phyloP scores from a whole-genome alignment of 2,113 vertebrate genomes.

The Anolis sagrei region DNA sequence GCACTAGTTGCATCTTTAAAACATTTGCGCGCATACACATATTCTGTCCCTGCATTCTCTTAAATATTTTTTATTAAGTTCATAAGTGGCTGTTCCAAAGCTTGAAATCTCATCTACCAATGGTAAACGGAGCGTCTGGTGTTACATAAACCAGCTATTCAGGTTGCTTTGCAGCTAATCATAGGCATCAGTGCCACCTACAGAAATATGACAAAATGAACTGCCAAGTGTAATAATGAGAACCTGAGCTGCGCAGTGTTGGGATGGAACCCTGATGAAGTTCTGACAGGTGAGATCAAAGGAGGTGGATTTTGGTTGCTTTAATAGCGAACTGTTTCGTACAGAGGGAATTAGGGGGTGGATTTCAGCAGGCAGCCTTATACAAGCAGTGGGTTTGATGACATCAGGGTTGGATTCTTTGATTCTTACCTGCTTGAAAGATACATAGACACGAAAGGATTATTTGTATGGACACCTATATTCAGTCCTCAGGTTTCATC shows the following conservation, averaged over 20 bases:
- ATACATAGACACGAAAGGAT: not conserved
- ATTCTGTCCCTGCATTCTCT: not conserved
- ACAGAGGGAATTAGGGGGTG: not conserved
- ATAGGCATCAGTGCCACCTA: conserved; percentile 58
- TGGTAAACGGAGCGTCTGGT: conserved; percentile 66
- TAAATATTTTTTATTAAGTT: not conserved
- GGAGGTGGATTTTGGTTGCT: not conserved
- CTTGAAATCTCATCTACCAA: conserved; percentile 52
- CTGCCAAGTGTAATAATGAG: conserved; percentile 33
- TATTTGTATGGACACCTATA: not conserved
- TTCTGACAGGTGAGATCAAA: conserved; percentile 18
- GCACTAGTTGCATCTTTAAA: not conserved
- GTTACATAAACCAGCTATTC: conserved; percentile 66
- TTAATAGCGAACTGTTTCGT: not conserved
- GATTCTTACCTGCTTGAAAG: not conserved
- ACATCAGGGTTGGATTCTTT: not conserved
- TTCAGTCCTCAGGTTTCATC: not conserved
- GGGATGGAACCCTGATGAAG: conserved; percentile 6
- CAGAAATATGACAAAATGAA: conserved; percentile 47
- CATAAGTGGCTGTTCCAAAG: conserved; percentile 49
- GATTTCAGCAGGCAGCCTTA: not conserved
- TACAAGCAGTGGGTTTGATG: not conserved
- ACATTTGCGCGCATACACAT: not conserved
- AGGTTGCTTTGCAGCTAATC: conserved; percentile 61
- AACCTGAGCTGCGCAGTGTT: not conserved